These are phyloP conservation scores for Leucania comma DNA, from an alignment of 2,888 invertebrate species.

Conservation along the genomic window DNA sequence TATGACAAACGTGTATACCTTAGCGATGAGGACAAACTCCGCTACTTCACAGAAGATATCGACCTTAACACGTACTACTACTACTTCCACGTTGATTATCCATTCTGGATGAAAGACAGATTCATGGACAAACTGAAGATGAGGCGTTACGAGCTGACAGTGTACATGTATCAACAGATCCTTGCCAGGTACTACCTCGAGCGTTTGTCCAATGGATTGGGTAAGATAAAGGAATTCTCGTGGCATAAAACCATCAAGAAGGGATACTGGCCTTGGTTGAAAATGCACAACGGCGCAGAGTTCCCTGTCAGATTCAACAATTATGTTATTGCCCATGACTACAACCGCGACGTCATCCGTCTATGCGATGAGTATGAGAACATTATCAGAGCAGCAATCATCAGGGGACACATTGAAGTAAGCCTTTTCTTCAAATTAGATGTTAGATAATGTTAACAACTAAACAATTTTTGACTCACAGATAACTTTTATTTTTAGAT, in stretches of 20 bases:
- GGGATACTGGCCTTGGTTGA: constrained; percentile 91
- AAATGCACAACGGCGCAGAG: constrained; percentile 89
- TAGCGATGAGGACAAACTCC: constrained; percentile 90
- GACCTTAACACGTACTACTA: constrained; percentile 92
- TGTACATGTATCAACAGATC: constrained; percentile 92
- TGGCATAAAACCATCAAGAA: constrained; percentile 83
- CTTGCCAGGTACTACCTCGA: constrained; percentile 91
- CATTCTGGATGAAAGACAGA: constrained; percentile 91
- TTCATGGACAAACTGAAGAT: constrained; percentile 79
- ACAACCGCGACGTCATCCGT: constrained; percentile 76
- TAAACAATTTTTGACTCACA: not conserved
- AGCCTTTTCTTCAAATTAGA: constrained; percentile 44
- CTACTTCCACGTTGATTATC: constrained; percentile 91
- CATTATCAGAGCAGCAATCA: constrained; percentile 90
- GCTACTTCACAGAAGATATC: constrained; percentile 93
- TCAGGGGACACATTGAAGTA: constrained; percentile 88
- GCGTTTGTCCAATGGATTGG: constrained; percentile 88
- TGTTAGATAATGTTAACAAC: not conserved
- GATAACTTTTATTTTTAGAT: constrained; percentile 66
- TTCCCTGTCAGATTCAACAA: constrained; percentile 88
- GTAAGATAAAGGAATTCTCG: constrained; percentile 83
- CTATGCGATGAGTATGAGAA: constrained; percentile 85
- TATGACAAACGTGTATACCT: constrained; percentile 90
- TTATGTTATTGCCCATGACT: constrained; percentile 77
- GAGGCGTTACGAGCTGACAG: constrained; percentile 89